Percentiles rank a stretch among this genome's conserved stretches.
These are phyloP conservation scores for Acronicta leporina DNA, from an alignment of 2,888 invertebrate genomes.

Conservation along the genomic window DNA sequence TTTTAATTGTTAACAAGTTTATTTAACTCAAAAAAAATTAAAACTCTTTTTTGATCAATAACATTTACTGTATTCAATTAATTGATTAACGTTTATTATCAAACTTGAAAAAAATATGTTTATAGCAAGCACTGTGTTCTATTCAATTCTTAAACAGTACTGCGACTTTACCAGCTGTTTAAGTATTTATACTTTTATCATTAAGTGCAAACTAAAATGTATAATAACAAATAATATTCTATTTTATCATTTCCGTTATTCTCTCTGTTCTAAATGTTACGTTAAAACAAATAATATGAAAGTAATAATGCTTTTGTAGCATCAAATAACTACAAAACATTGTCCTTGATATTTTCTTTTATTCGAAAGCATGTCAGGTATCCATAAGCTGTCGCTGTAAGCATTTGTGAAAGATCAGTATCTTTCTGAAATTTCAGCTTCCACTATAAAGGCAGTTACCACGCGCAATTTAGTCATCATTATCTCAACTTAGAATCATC, in stretches of 20 bases:
- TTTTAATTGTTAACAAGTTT: no score
- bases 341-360: neutral
- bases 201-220: slow-evolving; percentile 4
- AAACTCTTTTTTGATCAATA: neutral
- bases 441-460: no score
- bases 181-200: slow-evolving; percentile 9
- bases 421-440: no score
- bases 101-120: neutral
- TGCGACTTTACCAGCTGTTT: neutral
- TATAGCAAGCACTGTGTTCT: neutral
- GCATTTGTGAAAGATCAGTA: no score
- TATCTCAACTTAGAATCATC: no score
- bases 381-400: neutral
- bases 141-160: neutral
- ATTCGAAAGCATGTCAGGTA: neutral
- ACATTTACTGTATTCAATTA: neutral
- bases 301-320: neutral
- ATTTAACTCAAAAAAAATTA: neutral
- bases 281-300: slow-evolving; percentile 1
- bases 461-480: no score
- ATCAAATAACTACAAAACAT: neutral
- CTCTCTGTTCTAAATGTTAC: slow-evolving; percentile 2
- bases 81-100: neutral
- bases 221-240: slow-evolving; percentile 12
- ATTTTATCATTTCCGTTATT: slow-evolving; percentile 14